Evolutionary conservation across 2,113 vertebrate genomes (phyloP).

Genomic region (Neolamprologus sp.): DNA sequence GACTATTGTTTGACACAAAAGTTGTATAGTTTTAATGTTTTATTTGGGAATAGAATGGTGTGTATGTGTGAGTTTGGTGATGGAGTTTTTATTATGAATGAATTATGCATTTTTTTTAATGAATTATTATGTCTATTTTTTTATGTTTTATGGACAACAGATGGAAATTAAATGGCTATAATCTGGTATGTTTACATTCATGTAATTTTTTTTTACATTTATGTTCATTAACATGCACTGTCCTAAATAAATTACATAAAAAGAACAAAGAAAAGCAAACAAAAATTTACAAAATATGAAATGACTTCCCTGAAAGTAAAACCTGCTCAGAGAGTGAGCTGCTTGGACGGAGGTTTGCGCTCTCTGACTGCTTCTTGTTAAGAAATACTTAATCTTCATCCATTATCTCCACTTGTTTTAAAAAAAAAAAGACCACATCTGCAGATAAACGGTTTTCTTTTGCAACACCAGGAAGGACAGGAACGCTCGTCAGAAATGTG

Average conservation of each 20-base stretch:
- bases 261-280: neutral
- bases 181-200: neutral
- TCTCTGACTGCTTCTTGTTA: neutral
- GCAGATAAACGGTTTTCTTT: neutral
- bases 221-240: neutral
- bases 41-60: neutral
- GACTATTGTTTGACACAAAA: fast-evolving
- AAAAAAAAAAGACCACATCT: neutral
- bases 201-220: neutral
- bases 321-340: neutral
- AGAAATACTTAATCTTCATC: neutral
- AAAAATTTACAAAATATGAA: neutral
- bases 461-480: neutral
- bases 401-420: neutral
- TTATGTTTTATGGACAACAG: neutral
- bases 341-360: neutral
- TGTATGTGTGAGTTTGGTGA: neutral
- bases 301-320: neutral
- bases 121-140: neutral
- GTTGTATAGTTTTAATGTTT: neutral
- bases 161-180: neutral
- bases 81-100: neutral
- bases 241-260: neutral
- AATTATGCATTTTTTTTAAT: neutral
- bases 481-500: neutral